Evolutionary conservation across 1,140 invertebrate genomes (phyloP), one percentile per base, ranked within the genome.

Genomic region (Euglossa dilemma): DNA sequence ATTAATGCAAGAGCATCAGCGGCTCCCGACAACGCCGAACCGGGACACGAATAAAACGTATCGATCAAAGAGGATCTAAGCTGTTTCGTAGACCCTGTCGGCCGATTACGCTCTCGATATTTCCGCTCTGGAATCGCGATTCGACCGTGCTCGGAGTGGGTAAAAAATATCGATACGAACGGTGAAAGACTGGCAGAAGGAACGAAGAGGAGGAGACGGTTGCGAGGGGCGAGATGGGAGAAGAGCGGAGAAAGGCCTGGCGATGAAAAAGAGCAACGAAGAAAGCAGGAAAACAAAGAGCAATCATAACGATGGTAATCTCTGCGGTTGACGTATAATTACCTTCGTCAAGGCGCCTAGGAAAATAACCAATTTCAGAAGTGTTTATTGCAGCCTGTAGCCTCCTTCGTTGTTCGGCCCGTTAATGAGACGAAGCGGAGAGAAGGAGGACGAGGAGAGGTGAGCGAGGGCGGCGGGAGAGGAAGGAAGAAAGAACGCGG

Each of bases 281-380:
- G 61, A 71, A 78, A 77, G 74, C 50, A 76, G 61, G 80, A 89
- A 91, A 92, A 92, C 91, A 92, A 91, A 92, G 91, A 90, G 88
- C 91, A 93, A 91, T 92, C 90, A 91, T 88, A 92, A 92, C 87
- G 86, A 91, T 88, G 89, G 90, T 92, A 91, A 93, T 92, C 87
- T 92, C 91, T 92, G 91, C 84, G 91, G 90, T 91, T 92, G 91
- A 91, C 91, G 91, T 90, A 90, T 85, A 91, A 91, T 90, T 89
- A 89, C 87, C 84, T 87, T 89, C 84, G 83, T 90, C 87, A 90
- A 87, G 87, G 80, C 84, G 86, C 74, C 88, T 85, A 86, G 85
- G 86, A 93, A 92, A 92, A 93, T 92, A 93, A 93, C 92, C 90
- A 92, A 92, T 93, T 93, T 79, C 87, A 91, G 80, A 91, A 91